Base-by-base conservation (phyloP, 2,888 invertebrate genomes). In the Stenotaenia linearis region DNA sequence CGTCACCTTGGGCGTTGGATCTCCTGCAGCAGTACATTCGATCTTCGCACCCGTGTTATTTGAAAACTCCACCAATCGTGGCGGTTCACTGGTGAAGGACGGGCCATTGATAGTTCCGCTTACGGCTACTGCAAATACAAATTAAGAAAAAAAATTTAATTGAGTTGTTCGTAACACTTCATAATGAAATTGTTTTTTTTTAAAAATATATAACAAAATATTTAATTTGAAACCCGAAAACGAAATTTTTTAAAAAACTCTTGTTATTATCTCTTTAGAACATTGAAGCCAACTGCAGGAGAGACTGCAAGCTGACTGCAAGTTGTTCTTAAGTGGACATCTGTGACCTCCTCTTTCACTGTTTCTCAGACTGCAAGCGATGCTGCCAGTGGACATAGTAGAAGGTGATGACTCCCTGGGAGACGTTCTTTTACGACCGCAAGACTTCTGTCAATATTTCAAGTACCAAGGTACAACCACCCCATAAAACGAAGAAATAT, bases 41-140 rank as follows among this genome's bases (percentile, higher is more conserved):
- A 80, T 80, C 35, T 77, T 79, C 12, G 78, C 80, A 69, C 80
- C 80, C 50, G 80, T 78, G 50, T 75, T 78, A 56, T 80, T 80
- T 21, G 80, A 77, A 61, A 80, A 80, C 40, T 79, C 79, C 69
- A 80, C 80, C 30, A 35, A 35, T 30, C 74, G 78, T 35, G 81
- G 80, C 28, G 81, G 81, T 45, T 78, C 80, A 32, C 37, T 78
- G 23, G 75, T 75, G 37, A 81, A 81, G 18, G 30, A 37, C 18
- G 80, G 80, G 35, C 78, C 78, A 30, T 32, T 7, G 32, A 28
- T 61, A 30, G 6, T 78, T 4, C 28, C 78, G 25, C 69, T 69
- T 4, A 18, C 30, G 6, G 35, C 35, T 35, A 32, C 76, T 75
- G 76, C 15, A 75, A 35, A 75, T 12, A 75, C 15, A 35, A 32